Percentiles rank a stretch among this genome's conserved stretches.
Conservation (phyloP, 2,797 vertebrate genomes). For the Pseudopleuronectes americanus region DNA sequence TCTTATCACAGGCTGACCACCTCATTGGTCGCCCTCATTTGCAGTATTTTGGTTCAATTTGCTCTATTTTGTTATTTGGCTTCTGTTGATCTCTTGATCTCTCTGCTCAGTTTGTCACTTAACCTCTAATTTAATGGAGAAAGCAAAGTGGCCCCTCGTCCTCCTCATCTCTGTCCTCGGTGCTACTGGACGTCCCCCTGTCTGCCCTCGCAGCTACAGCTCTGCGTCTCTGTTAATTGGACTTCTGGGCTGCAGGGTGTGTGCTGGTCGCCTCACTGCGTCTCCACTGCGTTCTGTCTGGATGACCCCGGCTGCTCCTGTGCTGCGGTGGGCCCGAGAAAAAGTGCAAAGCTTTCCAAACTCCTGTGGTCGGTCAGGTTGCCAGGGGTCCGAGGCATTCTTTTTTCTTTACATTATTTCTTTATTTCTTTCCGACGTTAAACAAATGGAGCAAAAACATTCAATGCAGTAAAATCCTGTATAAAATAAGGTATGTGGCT, state of each 20-base stretch:
- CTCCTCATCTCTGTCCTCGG: slow-evolving; percentile 3
- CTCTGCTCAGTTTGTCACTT: slow-evolving; percentile 6
- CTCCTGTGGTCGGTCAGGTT: slow-evolving; percentile 68
- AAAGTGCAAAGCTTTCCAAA: slow-evolving; percentile 67
- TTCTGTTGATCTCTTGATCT: not conserved
- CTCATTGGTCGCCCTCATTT: not conserved
- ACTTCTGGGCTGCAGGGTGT: slow-evolving; percentile 20
- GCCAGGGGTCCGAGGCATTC: slow-evolving; percentile 62
- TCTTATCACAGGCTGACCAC: not conserved
- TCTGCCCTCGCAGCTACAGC: slow-evolving; percentile 9
- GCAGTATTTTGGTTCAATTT: slow-evolving; percentile 14
- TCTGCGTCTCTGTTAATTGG: slow-evolving; percentile 15
- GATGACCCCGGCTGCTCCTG: slow-evolving; percentile 63
- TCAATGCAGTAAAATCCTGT: slow-evolving; percentile 68
- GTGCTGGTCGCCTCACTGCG: slow-evolving; percentile 40
- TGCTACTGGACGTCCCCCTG: not conserved
- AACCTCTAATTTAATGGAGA: not conserved
- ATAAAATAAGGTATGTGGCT: slow-evolving; percentile 72
- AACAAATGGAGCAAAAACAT: slow-evolving; percentile 75
- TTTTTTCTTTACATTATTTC: slow-evolving; percentile 62
- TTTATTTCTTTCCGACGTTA: slow-evolving; percentile 74
- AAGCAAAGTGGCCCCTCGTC: not conserved
- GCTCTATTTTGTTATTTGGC: slow-evolving; percentile 1
- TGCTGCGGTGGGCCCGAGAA: slow-evolving; percentile 53
- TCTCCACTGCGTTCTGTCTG: slow-evolving; percentile 40